Evolutionary conservation across 2,113 vertebrate species (phyloP).

Genomic region (Hystrix brachyura): DNA sequence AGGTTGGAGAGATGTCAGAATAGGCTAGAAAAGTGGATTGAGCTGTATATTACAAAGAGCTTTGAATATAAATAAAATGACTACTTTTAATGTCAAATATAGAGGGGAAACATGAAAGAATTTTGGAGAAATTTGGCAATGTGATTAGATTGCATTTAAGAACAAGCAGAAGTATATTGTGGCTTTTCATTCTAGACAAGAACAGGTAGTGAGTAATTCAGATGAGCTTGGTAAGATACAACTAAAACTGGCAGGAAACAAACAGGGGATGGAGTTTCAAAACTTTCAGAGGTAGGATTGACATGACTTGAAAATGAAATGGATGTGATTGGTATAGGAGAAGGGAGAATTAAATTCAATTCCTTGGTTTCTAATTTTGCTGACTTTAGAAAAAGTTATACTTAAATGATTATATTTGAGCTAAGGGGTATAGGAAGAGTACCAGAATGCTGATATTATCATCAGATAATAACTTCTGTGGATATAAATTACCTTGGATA

Average conservation of each 20-base stretch:
- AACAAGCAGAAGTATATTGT: neutral
- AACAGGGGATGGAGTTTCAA: neutral
- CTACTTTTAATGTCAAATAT: neutral
- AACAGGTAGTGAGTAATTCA: neutral
- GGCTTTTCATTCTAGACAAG: neutral
- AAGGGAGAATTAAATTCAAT: neutral
- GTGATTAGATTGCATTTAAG: neutral
- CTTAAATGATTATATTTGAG: conserved; percentile 12
- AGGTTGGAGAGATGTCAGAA: neutral
- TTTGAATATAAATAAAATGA: conserved; percentile 20
- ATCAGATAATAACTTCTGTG: neutral
- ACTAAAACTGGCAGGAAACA: neutral
- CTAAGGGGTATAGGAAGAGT: conserved; percentile 7
- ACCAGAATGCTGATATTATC: neutral
- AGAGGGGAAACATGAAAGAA: neutral
- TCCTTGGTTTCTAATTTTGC: conserved; percentile 19
- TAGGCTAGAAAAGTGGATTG: neutral
- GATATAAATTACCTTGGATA: neutral
- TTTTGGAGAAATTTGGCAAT: conserved; percentile 16
- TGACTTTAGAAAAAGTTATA: neutral
- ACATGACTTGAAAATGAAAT: neutral
- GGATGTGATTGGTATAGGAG: neutral
- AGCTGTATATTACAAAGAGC: neutral
- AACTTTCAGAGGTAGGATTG: neutral
- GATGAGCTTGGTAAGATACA: neutral